Conservation (phyloP, 2,888 invertebrate species). For the Machimus atricapillus region DNA sequence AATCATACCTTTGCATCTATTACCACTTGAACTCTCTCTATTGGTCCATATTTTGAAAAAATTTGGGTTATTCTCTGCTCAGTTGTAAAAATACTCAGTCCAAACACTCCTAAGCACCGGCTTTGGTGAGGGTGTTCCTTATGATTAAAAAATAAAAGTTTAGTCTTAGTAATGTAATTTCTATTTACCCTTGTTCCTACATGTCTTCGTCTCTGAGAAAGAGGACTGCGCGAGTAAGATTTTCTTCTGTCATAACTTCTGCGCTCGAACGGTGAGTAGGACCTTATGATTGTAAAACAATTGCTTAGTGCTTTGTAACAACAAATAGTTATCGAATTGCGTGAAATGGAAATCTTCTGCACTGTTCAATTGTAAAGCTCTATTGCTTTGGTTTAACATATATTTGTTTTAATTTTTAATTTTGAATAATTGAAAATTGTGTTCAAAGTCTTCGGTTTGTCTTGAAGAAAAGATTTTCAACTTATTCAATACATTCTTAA, state of each 20-base stretch:
- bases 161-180: not conserved
- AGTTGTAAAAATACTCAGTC: slow-evolving; percentile 89
- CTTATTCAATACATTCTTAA: slow-evolving; percentile 17
- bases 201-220: slow-evolving; percentile 82
- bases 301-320: not conserved
- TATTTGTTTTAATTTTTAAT: not conserved
- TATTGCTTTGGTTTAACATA: not conserved
- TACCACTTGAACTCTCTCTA: slow-evolving; percentile 92
- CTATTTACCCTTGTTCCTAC: slow-evolving; percentile 73
- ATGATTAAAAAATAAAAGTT: slow-evolving; percentile 16
- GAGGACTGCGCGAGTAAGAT: slow-evolving; percentile 76
- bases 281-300: slow-evolving; percentile 50
- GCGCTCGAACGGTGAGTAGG: slow-evolving; percentile 69
- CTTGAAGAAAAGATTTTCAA: slow-evolving; percentile 31
- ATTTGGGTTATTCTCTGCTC: slow-evolving; percentile 91
- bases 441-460: slow-evolving; percentile 3
- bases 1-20: slow-evolving; percentile 81
- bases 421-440: slow-evolving; percentile 4
- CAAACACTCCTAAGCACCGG: slow-evolving; percentile 93
- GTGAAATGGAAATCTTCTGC: slow-evolving; percentile 9
- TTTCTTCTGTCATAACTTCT: slow-evolving; percentile 69
- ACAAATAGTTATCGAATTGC: not conserved
- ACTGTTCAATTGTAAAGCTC: not conserved
- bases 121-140: slow-evolving; percentile 74
- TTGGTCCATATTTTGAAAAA: slow-evolving; percentile 89